phyloP scores from a whole-genome alignment of 2,888 invertebrate species.

The Craniophora ligustri region DNA sequence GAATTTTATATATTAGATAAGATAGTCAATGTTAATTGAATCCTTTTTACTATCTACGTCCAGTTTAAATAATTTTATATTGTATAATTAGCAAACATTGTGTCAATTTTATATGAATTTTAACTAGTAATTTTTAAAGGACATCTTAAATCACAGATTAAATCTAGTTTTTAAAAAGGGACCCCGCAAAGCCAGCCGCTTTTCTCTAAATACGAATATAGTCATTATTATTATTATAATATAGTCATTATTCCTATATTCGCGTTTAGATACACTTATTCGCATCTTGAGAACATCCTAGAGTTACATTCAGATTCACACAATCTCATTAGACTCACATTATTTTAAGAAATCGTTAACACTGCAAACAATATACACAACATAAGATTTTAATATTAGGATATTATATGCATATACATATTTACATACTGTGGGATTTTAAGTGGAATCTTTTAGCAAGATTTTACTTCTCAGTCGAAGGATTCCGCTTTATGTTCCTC shows the following conservation, averaged over 20 bases:
- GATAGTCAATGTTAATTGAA: too few relatives aligned
- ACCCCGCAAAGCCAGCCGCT: constrained; percentile 29
- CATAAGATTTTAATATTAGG: constrained; percentile 15
- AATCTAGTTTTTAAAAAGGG: neutral
- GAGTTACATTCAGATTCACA: constrained; percentile 45
- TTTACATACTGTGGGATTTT: constrained; percentile 32
- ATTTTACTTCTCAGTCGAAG: too few relatives aligned
- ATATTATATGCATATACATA: constrained; percentile 38
- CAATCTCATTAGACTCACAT: constrained; percentile 45
- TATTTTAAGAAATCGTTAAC: constrained; percentile 34
- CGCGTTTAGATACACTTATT: constrained; percentile 11
- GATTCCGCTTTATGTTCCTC: too few relatives aligned
- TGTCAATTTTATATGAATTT: too few relatives aligned
- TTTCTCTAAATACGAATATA: constrained; percentile 19
- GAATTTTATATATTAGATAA: too few relatives aligned
- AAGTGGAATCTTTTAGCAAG: constrained; percentile 11
- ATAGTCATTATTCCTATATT: constrained; percentile 3
- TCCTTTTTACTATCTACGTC: too few relatives aligned
- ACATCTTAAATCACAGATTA: neutral
- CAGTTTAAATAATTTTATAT: too few relatives aligned
- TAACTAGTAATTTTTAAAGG: too few relatives aligned
- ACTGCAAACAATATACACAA: constrained; percentile 42
- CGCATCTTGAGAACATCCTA: constrained; percentile 14
- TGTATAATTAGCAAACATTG: too few relatives aligned
- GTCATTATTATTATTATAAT: too few relatives aligned